A percentile compares a stretch with the other conserved stretches of the same genome.
phyloP scores from a whole-genome alignment of 2,888 invertebrate genomes.

The Caradrina kadenii region DNA sequence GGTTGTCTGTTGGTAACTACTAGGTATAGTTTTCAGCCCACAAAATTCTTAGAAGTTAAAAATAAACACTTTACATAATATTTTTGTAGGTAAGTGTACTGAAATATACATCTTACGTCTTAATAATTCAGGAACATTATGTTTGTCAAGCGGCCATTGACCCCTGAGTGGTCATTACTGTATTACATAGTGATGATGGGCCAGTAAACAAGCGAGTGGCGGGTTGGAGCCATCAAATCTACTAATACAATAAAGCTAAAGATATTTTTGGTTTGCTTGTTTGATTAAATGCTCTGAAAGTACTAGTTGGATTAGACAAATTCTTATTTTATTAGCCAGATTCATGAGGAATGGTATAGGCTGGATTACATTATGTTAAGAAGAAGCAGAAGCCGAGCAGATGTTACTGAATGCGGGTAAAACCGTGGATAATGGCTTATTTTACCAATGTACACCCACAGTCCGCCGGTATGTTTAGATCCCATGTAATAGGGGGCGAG shows the following conservation, averaged over 20 bases:
- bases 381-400: too few relatives aligned
- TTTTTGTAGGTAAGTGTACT: neutral
- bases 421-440: too few relatives aligned
- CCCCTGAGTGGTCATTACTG: slow-evolving; percentile 58
- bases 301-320: too few relatives aligned
- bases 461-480: too few relatives aligned
- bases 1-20: neutral
- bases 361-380: too few relatives aligned
- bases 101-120: slow-evolving; percentile 27
- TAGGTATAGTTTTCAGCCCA: neutral
- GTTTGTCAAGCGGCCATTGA: slow-evolving; percentile 52
- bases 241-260: neutral
- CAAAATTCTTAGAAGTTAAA: neutral
- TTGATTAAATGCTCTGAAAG: too few relatives aligned
- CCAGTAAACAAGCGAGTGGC: slow-evolving; percentile 27
- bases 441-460: too few relatives aligned
- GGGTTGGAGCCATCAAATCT: neutral
- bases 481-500: too few relatives aligned
- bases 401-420: too few relatives aligned
- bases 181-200: slow-evolving; percentile 43
- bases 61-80: neutral
- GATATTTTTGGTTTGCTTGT: too few relatives aligned
- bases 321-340: too few relatives aligned
- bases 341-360: too few relatives aligned
- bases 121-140: slow-evolving; percentile 56